Conservation (phyloP, 2,888 invertebrate species). For the Acanthosepion lycidas region DNA sequence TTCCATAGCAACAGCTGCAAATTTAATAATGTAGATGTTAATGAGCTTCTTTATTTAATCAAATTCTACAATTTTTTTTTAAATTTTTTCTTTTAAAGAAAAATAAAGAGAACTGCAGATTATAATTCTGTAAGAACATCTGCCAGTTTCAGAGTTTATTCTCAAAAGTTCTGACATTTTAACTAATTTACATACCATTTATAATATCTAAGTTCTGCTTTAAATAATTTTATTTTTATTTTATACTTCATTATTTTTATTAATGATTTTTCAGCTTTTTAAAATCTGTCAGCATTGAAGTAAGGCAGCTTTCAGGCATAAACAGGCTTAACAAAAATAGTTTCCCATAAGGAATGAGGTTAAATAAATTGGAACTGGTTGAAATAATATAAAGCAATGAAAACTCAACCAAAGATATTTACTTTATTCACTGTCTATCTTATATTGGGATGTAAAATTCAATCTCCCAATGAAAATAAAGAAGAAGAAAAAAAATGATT, state of each 20-base stretch:
- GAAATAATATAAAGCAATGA: background rate
- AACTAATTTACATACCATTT: too few species aligned
- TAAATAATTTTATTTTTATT: background rate
- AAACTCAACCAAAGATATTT: background rate
- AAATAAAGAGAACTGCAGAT: background rate
- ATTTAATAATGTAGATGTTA: too few species aligned
- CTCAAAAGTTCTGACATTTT: background rate
- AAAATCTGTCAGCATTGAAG: background rate
- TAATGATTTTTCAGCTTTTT: background rate
- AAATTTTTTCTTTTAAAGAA: background rate
- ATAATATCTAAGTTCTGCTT: background rate
- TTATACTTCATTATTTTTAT: background rate
- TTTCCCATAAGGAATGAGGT: background rate
- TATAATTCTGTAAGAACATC: background rate
- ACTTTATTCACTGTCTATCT: background rate
- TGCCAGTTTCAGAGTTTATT: background rate
- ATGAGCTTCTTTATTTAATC: background rate
- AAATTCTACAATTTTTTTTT: background rate
- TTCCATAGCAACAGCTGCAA: too few species aligned
- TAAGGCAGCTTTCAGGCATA: background rate
- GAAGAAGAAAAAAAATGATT: too few species aligned
- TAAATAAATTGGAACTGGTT: conserved; percentile 7
- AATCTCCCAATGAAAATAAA: background rate
- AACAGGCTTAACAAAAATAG: background rate
- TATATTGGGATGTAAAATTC: background rate